Evolutionary conservation across 2,888 invertebrate genomes (phyloP).

Genomic region (Craniophora ligustri): DNA sequence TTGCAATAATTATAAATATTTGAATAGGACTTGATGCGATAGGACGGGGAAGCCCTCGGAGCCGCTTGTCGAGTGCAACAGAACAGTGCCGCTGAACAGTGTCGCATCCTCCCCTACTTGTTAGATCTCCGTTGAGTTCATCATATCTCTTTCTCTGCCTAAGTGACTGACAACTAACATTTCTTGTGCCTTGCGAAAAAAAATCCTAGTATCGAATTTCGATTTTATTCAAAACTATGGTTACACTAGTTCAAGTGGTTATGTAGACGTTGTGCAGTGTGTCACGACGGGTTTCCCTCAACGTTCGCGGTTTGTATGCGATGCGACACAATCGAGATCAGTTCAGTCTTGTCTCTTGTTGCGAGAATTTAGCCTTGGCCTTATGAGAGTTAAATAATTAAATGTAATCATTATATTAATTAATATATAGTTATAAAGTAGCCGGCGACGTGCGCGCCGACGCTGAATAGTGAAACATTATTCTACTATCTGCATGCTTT

Average conservation of each 20-base stretch:
- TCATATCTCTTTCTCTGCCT: conserved; percentile 57
- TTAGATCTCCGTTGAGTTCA: conserved; percentile 23
- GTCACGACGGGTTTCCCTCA: conserved; percentile 57
- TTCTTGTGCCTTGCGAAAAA: conserved; percentile 85
- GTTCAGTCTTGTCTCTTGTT: conserved; percentile 87
- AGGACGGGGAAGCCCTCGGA: conserved; percentile 64
- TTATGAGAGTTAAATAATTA: conserved; percentile 87
- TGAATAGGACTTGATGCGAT: conserved; percentile 61
- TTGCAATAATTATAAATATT: conserved; percentile 73
- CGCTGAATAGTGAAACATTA: conserved; percentile 86
- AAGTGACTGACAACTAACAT: conserved; percentile 72
- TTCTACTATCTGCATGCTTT: conserved; percentile 88
- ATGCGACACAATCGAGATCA: conserved; percentile 78
- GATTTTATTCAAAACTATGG: conserved; percentile 63
- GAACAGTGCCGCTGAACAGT: conserved; percentile 63
- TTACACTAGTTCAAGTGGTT: conserved; percentile 56
- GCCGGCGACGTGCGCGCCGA: conserved; percentile 79
- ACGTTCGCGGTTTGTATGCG: conserved; percentile 68
- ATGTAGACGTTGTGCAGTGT: conserved; percentile 54
- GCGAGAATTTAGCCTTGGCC: conserved; percentile 89
- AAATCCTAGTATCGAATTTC: conserved; percentile 62
- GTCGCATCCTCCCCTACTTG: conserved; percentile 42
- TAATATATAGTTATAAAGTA: conserved; percentile 75
- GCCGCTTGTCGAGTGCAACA: conserved; percentile 65
- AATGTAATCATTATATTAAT: conserved; percentile 85